Percentiles rank a stretch among this genome's conserved stretches.
Conservation (phyloP, 37 sponge, comb jelly and placozoan genomes). For the Spongilla lacustris region DNA sequence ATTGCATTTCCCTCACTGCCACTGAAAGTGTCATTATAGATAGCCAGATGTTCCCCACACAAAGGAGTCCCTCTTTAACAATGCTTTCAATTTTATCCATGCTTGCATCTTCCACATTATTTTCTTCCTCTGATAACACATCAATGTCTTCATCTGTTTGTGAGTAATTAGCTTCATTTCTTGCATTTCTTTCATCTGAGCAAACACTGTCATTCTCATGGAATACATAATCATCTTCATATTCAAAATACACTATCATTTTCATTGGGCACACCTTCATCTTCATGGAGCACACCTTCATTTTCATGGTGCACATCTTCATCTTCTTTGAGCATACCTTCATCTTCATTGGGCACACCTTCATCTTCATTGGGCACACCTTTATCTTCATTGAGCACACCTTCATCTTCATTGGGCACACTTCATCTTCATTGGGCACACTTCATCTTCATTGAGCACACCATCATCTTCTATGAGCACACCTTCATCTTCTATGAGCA, state of each 20-base stretch:
- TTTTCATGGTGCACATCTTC: neutral
- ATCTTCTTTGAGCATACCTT: neutral
- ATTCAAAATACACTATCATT: neutral
- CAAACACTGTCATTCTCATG: neutral
- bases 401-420: too few species aligned
- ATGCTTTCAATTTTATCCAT: neutral
- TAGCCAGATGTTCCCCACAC: neutral
- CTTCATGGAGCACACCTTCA: neutral
- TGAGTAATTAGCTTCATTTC: neutral
- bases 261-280: neutral
- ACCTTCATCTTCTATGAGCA: too few species aligned
- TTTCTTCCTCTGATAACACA: too few species aligned
- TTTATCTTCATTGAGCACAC: too few species aligned
- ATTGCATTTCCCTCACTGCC: neutral
- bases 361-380: neutral
- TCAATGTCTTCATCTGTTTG: constrained; percentile 1
- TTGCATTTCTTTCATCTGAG: neutral
- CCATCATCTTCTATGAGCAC: too few species aligned
- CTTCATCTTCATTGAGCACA: too few species aligned
- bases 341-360: neutral
- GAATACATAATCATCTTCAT: neutral
- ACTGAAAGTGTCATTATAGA: neutral
- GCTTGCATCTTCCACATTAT: neutral
- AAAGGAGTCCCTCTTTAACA: neutral
- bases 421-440: too few species aligned